Evolutionary conservation across 2,797 vertebrate species (phyloP).

Genomic region (Tachyglossus aculeatus): DNA sequence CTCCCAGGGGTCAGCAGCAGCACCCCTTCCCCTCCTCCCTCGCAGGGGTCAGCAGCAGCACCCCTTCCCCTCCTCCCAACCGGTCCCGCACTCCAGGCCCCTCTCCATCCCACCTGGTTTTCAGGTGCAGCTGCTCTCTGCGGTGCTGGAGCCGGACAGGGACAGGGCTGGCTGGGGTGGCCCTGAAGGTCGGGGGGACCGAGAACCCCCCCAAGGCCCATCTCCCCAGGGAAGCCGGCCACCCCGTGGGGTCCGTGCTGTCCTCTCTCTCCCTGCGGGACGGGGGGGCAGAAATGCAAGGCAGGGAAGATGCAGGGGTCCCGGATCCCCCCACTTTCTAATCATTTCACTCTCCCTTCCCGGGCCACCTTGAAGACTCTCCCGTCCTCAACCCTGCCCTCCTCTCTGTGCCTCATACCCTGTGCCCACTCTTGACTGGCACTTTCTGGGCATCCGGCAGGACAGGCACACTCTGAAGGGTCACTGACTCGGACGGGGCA

Average conservation of each 20-base stretch:
- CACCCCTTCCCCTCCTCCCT: too few relatives aligned
- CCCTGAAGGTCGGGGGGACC: background rate
- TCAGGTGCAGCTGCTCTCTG: background rate
- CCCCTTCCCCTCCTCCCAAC: background rate
- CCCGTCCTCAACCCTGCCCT: background rate
- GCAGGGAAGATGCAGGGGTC: background rate
- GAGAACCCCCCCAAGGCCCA: background rate
- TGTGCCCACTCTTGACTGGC: background rate
- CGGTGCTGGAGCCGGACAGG: background rate
- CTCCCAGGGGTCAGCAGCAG: too few relatives aligned
- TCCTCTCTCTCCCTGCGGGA: background rate
- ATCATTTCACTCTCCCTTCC: too few relatives aligned
- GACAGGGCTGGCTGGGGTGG: background rate
- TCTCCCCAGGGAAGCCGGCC: conserved; percentile 37
- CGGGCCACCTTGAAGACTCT: background rate
- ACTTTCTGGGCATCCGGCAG: background rate
- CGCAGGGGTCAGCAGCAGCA: too few relatives aligned
- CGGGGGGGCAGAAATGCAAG: background rate
- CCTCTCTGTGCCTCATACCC: too few relatives aligned
- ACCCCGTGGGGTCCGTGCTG: background rate
- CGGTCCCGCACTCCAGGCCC: background rate
- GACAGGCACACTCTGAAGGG: conserved; percentile 47
- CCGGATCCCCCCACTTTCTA: background rate
- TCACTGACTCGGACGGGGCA: conserved; percentile 23
- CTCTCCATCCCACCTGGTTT: background rate